Evolutionary conservation across 2,888 invertebrate genomes (phyloP).

Genomic region (Melikaiella ostensackeni): DNA sequence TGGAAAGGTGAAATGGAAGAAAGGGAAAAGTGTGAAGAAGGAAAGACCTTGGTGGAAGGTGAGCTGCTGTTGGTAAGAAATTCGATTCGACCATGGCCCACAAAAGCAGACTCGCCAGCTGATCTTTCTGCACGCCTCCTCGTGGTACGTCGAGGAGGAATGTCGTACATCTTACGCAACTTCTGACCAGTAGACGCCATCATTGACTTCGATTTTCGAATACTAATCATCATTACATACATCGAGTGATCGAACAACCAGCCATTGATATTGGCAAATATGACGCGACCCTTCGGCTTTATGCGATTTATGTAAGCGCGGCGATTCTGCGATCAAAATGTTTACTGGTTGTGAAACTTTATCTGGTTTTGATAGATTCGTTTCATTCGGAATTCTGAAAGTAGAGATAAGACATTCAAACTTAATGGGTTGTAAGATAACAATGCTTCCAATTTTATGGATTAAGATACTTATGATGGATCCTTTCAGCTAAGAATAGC

Average conservation of each 20-base stretch:
- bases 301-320: neutral
- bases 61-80: conserved; percentile 40
- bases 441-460: too few relatives aligned
- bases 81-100: conserved; percentile 67
- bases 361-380: neutral
- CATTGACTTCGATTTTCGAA: conserved; percentile 64
- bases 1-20: conserved; percentile 28
- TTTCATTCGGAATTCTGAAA: too few relatives aligned
- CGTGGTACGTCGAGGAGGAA: conserved; percentile 49
- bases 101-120: conserved; percentile 55
- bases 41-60: conserved; percentile 30
- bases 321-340: neutral
- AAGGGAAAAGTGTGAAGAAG: conserved; percentile 32
- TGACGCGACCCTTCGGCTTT: conserved; percentile 6
- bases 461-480: too few relatives aligned
- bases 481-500: too few relatives aligned
- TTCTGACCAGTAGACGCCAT: conserved; percentile 43
- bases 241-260: conserved; percentile 11
- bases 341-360: neutral
- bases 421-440: too few relatives aligned
- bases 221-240: conserved; percentile 64
- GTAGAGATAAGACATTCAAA: too few relatives aligned
- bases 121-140: conserved; percentile 61
- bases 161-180: conserved; percentile 55
- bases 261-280: conserved; percentile 51